phyloP scores from a whole-genome alignment of 2,797 vertebrate genomes.

The Nothura maculosa region DNA sequence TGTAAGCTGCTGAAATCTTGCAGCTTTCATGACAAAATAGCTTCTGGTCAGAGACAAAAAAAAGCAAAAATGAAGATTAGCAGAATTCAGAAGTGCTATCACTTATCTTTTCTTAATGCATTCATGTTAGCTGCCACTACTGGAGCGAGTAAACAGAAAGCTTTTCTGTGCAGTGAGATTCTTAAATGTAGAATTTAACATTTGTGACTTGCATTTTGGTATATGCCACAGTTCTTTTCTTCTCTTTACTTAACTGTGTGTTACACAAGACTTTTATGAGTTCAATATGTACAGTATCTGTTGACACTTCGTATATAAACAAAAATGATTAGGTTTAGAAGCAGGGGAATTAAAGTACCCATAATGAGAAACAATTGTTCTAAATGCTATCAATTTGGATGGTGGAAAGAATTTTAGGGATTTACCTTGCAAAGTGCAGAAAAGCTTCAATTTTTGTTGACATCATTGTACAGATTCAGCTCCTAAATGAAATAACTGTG shows the following conservation, averaged over 20 bases:
- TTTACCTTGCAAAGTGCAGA: not conserved
- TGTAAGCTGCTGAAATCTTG: slow-evolving; percentile 22
- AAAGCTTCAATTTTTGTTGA: slow-evolving; percentile 23
- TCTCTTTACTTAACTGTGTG: slow-evolving; percentile 34
- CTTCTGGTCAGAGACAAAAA: slow-evolving; percentile 45
- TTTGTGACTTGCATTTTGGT: slow-evolving; percentile 37
- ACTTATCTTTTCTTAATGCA: slow-evolving; percentile 25
- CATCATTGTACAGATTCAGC: not conserved
- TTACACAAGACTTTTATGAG: slow-evolving; percentile 60
- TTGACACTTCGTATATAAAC: slow-evolving; percentile 69
- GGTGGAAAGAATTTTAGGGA: slow-evolving; percentile 32
- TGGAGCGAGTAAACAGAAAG: slow-evolving; percentile 2
- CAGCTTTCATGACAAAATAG: slow-evolving; percentile 38
- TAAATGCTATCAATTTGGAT: slow-evolving; percentile 38
- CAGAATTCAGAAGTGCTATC: slow-evolving; percentile 11
- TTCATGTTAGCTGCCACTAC: slow-evolving; percentile 14
- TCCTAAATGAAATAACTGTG: not conserved
- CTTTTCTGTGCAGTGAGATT: not conserved
- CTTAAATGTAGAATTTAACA: slow-evolving; percentile 20
- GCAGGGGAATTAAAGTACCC: slow-evolving; percentile 39
- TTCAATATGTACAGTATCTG: slow-evolving; percentile 67
- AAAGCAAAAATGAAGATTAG: slow-evolving; percentile 25
- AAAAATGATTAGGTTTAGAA: slow-evolving; percentile 60
- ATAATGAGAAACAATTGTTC: slow-evolving; percentile 68
- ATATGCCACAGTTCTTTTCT: slow-evolving; percentile 1